Evolutionary conservation across 2,113 vertebrate species (phyloP), one percentile per base, ranked within the genome.

Genomic region (Pedetes capensis): DNA sequence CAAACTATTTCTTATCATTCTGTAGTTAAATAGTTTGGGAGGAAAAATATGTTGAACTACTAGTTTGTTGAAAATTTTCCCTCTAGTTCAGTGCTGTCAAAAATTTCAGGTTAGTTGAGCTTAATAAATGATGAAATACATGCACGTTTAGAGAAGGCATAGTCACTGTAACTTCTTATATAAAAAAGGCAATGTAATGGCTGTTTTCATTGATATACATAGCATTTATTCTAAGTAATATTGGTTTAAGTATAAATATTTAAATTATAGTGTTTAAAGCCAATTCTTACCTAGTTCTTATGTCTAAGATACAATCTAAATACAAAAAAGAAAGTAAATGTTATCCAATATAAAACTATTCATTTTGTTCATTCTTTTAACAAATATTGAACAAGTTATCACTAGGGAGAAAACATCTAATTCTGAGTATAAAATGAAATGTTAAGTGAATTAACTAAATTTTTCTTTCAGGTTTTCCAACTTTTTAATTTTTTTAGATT

Each of bases 241-340:
- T 93, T 94, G 63, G 37, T 95, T 90, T 94, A 96, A 91, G 86
- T 95, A 51, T 83, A 95, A 96, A 88, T 68, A 83, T 66, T 29
- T 75, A 93, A 96, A 87, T 80, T 93, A 63, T 68, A 88, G 25
- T 91, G 3, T 95, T 97, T 91, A 95, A 95, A 93, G 63, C 63
- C n/a, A 92, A 75, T 81, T 92, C 81, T 87, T 89, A 79, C 61
- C 71, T 88, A 64, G 69, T 95, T 92, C 86, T 61, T 78, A 93
- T 89, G 32, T 72, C 25, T 63, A 87, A 95, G 49, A 59, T 93
- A 86, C 34, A 93, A 68, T 93, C 53, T 85, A 95, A 96, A 93
- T 90, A 93, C 51, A n/a, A n/a, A n/a, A n/a, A n/a, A n/a, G n/a
- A n/a, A n/a, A n/a, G n/a, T n/a, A n/a, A n/a, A n/a, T n/a, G n/a